Evolutionary conservation across 2,797 vertebrate genomes (phyloP), one percentile per base, ranked within the genome.

Genomic region (Poeciliopsis turneri): DNA sequence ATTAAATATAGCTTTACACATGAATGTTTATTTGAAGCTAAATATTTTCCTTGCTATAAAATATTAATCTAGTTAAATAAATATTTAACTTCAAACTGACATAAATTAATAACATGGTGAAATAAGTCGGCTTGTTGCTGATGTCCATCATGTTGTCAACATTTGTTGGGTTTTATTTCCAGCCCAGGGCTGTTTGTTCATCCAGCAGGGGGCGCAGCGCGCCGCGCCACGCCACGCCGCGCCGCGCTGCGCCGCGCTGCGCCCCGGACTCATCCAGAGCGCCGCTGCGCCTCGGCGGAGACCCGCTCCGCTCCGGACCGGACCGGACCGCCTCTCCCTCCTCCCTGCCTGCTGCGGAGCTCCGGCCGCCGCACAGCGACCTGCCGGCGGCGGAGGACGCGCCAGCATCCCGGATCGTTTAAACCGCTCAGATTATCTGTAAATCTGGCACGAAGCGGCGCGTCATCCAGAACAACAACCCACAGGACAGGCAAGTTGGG

Each of bases 201-300:
- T 3, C 88, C 88, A 9, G 71, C 82, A 90, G 93, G 12, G 64
- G 92, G 57, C 86, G 53, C 47, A 86, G 87, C 33, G 78, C 15
- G 0, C 5, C 72, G 66, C 1, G 57, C 25, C 18, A 45, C 15
- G 75, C 28, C 20, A 39, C 45, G 55, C 73, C 20, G 55, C 18
- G 1, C 25, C 41, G 20, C 30, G 16, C 36, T 33, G 55, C 41
- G 7, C n/a, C 8, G 55, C 61, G 57, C 30, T 15, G 57, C 61
- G 57, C 74, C 45, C 53, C 7, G 69, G 30, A 49, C 76, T 76
- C 73, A 66, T 78, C 73, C 57, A 5, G 47, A 69, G 78, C 68
- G 0, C 51, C 79, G 83, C 79, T 47, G 78, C 82, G 47, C 55
- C 79, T 84, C 78, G 57, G 78, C 82, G 47, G 47, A 80, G 16